Percentiles rank a stretch among this genome's conserved stretches.
Evolutionary conservation across 2,888 invertebrate genomes (phyloP).

Genomic region (Nesidiocoris tenuis): DNA sequence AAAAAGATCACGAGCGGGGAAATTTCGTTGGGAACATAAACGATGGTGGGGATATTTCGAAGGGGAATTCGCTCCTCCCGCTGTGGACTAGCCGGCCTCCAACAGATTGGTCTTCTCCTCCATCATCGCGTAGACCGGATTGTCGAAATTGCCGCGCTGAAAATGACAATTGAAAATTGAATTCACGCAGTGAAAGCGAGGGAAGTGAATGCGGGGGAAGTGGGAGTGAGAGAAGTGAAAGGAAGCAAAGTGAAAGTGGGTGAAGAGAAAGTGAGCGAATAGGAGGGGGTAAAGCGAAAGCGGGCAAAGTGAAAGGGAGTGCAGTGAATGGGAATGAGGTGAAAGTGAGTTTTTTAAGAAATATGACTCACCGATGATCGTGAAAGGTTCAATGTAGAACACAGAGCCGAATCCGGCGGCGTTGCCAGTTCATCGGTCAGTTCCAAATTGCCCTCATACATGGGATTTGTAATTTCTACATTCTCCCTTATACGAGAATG

Average conservation of each 20-base stretch:
- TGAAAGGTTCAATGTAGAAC: conserved; percentile 21
- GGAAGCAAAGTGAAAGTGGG: not conserved
- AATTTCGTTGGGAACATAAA: no score
- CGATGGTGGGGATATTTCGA: no score
- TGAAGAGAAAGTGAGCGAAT: not conserved
- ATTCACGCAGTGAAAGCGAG: not conserved
- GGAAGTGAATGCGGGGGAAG: no score
- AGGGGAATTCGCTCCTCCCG: no score
- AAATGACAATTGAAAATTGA: not conserved
- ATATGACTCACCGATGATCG: conserved; percentile 16
- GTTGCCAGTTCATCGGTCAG: conserved; percentile 59
- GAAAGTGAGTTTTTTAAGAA: not conserved
- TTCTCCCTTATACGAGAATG: conserved; percentile 80
- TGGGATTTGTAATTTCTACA: conserved; percentile 82
- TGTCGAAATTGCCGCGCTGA: conserved; percentile 74
- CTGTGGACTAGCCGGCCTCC: conserved; percentile 18
- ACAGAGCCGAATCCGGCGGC: conserved; percentile 9
- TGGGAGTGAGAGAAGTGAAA: not conserved
- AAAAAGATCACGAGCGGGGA: not conserved
- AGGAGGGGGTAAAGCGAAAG: not conserved
- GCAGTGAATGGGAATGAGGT: no score
- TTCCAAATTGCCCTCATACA: conserved; percentile 74
- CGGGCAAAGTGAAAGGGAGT: not conserved
- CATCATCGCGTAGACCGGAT: conserved; percentile 70
- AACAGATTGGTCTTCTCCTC: conserved; percentile 53